These are phyloP conservation scores for Batillaria attramentaria DNA, from an alignment of 1,140 invertebrate species.

Conservation along the genomic window DNA sequence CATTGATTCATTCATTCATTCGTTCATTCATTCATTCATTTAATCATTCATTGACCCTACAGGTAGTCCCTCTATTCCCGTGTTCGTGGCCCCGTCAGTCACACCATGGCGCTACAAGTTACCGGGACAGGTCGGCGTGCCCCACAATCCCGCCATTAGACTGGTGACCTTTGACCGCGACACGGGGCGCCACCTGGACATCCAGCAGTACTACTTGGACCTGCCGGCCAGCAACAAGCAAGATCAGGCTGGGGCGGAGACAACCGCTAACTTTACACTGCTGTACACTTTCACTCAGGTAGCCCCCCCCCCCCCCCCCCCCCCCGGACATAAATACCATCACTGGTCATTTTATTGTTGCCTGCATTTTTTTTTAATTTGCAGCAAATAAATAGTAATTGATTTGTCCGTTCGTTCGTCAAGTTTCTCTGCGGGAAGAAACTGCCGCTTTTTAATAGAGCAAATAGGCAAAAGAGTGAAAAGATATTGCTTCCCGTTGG, in stretches of 20 bases:
- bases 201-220: conserved; percentile 91
- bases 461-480: no score
- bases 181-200: conserved; percentile 87
- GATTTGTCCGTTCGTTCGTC: background rate
- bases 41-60: background rate
- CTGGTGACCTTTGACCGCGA: conserved; percentile 90
- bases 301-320: background rate
- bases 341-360: background rate
- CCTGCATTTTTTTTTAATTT: background rate
- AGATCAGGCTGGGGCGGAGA: conserved; percentile 72
- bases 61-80: conserved; percentile 37
- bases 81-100: conserved; percentile 59
- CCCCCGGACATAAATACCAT: background rate
- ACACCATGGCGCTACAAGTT: conserved; percentile 60
- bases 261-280: conserved; percentile 81
- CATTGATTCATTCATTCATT: no score
- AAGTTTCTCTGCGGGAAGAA: no score
- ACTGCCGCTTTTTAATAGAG: no score
- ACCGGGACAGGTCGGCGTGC: conserved; percentile 36
- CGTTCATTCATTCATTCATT: background rate
- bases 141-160: conserved; percentile 86
- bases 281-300: conserved; percentile 77
- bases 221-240: conserved; percentile 82
- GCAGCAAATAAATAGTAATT: background rate
- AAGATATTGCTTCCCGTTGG: no score